Evolutionary conservation across 1,140 invertebrate species (phyloP), one percentile per base, ranked within the genome.

Genomic region (Drosophila bipectinata): DNA sequence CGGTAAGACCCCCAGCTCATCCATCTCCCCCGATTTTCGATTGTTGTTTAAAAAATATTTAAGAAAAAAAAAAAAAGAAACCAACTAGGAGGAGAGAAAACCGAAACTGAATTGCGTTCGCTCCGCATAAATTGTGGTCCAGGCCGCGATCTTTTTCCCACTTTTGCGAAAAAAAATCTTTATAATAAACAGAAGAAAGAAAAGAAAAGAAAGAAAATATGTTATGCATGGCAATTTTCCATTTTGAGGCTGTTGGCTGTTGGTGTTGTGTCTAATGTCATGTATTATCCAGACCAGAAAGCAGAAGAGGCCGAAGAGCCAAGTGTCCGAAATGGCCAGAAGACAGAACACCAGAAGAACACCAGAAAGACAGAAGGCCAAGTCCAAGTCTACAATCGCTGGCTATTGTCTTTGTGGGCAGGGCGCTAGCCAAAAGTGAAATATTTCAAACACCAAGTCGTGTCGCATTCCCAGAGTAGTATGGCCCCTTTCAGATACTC

Each of bases 171-270:
- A 18, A 21, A 21, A 83, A 72, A 49, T 68, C 63, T 85, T 80
- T 85, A 80, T 77, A 84, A 81, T 81, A 87, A 80, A 79, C 30
- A 60, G 67, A 84, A 71, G 59, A 44, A 67, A 54, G 39, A 62
- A 69, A 49, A 57, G 45, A 28, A 68, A 62, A 63, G 44, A 57
- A 49, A 28, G 62, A 79, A 76, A 81, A 82, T 82, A 78, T 87
- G 78, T 81, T 87, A 87, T 87, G 82, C 82, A 87, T 87, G 74
- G 82, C 82, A 87, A 87, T 87, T 87, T 88, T 88, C 75, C 79
- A 88, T 88, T 88, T 87, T 87, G 75, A 87, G 66, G 75, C 78
- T 78, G 87, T 75, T 72, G 74, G 14, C 4, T 77, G 21, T 18
- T 18, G 62, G 64, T 79, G 72, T 67, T 83, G 51, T 68, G 52